Evolutionary conservation across 2,797 vertebrate species (phyloP).

Genomic region (Anguilla obscura): DNA sequence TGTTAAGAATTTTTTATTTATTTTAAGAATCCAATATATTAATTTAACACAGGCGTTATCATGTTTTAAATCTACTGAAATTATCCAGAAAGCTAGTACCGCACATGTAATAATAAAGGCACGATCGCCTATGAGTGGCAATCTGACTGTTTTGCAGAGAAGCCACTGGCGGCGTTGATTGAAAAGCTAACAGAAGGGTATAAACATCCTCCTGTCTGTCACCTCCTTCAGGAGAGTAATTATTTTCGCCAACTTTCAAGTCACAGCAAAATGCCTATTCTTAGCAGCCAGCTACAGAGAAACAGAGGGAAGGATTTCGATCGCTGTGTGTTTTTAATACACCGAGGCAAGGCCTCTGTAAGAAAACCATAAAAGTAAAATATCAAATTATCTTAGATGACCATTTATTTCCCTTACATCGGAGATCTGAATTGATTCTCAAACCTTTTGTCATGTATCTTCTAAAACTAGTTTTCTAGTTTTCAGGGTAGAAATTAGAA

Average conservation of each 20-base stretch:
- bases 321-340: background rate
- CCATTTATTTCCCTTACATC: background rate
- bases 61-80: background rate
- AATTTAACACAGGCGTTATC: background rate
- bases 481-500: background rate
- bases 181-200: background rate
- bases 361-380: background rate
- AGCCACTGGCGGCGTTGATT: background rate
- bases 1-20: no score
- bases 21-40: background rate
- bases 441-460: background rate
- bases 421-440: background rate
- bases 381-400: background rate
- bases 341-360: background rate
- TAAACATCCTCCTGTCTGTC: constrained; percentile 8
- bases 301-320: background rate
- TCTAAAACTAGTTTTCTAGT: background rate
- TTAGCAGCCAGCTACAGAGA: background rate
- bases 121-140: background rate
- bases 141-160: background rate
- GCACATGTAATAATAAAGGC: background rate
- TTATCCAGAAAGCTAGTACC: background rate
- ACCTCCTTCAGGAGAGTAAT: constrained; percentile 11
- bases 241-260: background rate
- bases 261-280: background rate